Evolutionary conservation across 2,797 vertebrate genomes (phyloP).

Genomic region (Cygnus olor): DNA sequence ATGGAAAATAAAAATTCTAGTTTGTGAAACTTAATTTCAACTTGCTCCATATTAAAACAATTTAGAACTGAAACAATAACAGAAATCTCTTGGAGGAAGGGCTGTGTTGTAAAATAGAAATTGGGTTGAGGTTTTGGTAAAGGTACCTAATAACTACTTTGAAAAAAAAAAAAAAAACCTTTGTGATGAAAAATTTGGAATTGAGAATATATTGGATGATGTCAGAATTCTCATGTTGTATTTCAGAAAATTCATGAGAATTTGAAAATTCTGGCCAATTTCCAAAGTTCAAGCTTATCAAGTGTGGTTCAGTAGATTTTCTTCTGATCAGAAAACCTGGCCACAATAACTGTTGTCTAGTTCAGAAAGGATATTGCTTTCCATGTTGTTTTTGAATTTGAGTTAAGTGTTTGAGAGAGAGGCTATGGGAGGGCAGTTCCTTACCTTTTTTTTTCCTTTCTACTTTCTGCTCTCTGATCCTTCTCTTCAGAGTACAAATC

Average conservation of each 20-base stretch:
- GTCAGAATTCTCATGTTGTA: background rate
- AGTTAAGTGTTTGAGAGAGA: background rate
- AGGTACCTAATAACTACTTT: background rate
- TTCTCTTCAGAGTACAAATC: background rate
- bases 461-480: background rate
- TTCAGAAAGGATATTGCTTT: background rate
- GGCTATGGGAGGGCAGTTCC: background rate
- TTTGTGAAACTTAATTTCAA: background rate
- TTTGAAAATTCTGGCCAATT: background rate
- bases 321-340: background rate
- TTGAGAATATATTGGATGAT: background rate
- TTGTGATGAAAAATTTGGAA: background rate
- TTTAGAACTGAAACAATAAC: background rate
- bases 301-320: background rate
- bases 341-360: background rate
- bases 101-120: background rate
- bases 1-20: background rate
- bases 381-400: background rate
- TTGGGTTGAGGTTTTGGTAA: background rate
- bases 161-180: background rate
- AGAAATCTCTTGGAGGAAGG: background rate
- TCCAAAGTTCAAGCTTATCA: conserved; percentile 18
- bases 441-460: background rate
- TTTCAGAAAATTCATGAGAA: background rate
- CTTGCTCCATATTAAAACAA: background rate